These are phyloP conservation scores for Galerucella nymphaeae DNA, from an alignment of 2,888 invertebrate species.

Conservation along the genomic window DNA sequence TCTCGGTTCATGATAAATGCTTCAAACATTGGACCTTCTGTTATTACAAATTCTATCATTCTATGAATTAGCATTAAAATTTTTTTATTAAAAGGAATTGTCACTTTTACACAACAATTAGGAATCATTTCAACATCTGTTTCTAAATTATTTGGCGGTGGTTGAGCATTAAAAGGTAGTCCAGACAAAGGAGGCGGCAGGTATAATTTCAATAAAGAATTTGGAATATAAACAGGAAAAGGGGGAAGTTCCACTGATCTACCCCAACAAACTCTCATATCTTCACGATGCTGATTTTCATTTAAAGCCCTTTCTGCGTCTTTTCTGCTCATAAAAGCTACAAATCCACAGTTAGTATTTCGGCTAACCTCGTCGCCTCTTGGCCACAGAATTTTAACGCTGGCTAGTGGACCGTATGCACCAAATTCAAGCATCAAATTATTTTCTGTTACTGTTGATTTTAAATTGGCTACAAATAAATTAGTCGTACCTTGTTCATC, in stretches of 20 bases:
- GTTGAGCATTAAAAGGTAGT: slow-evolving; percentile 98
- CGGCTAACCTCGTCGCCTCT: slow-evolving; percentile 79
- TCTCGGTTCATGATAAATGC: slow-evolving; percentile 98
- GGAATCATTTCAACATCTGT: slow-evolving; percentile 38
- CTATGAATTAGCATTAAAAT: slow-evolving; percentile 93
- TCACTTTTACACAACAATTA: slow-evolving; percentile 73
- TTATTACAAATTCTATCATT: slow-evolving; percentile 96
- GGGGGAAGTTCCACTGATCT: slow-evolving; percentile 95
- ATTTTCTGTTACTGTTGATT: slow-evolving; percentile 93
- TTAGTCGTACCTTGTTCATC: slow-evolving; percentile 94
- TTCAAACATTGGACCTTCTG: slow-evolving; percentile 99
- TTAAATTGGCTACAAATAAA: slow-evolving; percentile 95
- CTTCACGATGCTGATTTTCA: slow-evolving; percentile 86
- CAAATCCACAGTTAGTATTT: slow-evolving; percentile 95
- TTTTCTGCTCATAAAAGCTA: slow-evolving; percentile 98
- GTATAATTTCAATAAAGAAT: slow-evolving; percentile 79
- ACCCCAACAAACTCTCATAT: slow-evolving; percentile 97
- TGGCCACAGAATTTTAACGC: slow-evolving; percentile 99
- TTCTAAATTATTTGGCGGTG: slow-evolving; percentile 61
- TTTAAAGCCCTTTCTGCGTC: slow-evolving; percentile 93
- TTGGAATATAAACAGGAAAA: slow-evolving; percentile 96
- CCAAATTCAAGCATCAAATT: slow-evolving; percentile 98
- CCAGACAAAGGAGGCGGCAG: slow-evolving; percentile 92
- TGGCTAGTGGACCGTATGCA: slow-evolving; percentile 95
- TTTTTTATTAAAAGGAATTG: slow-evolving; percentile 71